Conservation (phyloP, 2,113 vertebrate species). For the Tautogolabrus adspersus region DNA sequence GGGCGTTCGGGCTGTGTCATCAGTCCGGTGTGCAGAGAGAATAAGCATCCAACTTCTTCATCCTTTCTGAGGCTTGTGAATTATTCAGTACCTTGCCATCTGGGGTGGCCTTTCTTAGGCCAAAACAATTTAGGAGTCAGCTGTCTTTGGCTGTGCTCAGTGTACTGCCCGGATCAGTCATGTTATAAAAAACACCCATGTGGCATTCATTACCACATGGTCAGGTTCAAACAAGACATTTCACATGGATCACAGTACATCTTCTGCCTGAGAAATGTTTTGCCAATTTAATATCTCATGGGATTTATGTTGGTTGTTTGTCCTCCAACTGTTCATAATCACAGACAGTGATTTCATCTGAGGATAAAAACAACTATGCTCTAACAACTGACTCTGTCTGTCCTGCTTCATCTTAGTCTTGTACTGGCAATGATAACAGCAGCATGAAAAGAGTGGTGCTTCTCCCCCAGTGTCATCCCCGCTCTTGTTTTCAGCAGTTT, state of each 20-base stretch:
- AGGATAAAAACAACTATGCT: constrained; percentile 2
- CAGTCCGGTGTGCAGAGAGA: not conserved
- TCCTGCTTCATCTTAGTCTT: not conserved
- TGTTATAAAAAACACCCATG: constrained; percentile 33
- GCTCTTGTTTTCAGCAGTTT: not conserved
- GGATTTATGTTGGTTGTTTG: constrained; percentile 8
- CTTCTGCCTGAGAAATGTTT: constrained; percentile 25
- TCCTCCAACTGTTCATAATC: not conserved
- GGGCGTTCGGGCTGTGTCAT: constrained; percentile 19
- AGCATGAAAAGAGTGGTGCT: constrained; percentile 9
- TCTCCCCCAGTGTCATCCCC: constrained; percentile 1
- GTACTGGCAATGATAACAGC: not conserved
- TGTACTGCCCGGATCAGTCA: constrained; percentile 18
- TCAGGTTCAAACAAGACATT: constrained; percentile 5
- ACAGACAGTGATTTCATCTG: not conserved
- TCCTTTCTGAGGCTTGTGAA: constrained; percentile 61
- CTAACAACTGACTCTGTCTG: no score
- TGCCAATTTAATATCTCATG: not conserved
- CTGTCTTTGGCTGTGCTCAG: constrained; percentile 45
- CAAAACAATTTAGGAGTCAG: constrained; percentile 57
- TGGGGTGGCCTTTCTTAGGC: constrained; percentile 55
- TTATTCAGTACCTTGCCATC: constrained; percentile 70
- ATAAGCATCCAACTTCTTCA: constrained; percentile 33
- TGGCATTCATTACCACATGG: constrained; percentile 18
- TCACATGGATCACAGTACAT: not conserved